A percentile compares a stretch with the other conserved stretches of the same genome.
Evolutionary conservation across 1,140 invertebrate genomes (phyloP).

Genomic region (Drosophila kohkoa): DNA sequence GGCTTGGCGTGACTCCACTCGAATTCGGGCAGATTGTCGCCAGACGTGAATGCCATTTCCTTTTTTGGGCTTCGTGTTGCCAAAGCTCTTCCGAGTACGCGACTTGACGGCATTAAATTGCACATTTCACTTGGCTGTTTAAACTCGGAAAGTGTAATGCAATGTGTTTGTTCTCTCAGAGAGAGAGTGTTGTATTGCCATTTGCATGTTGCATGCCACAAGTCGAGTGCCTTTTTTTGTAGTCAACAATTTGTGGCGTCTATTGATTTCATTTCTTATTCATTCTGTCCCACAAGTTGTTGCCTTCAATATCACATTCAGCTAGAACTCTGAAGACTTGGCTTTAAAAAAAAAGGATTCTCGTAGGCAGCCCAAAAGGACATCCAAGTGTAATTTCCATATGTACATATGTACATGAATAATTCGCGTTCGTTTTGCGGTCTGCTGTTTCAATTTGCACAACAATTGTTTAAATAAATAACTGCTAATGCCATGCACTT

Average conservation of each 20-base stretch:
- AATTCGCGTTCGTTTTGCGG: slow-evolving; percentile 30
- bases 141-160: slow-evolving; percentile 35
- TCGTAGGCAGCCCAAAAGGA: too few species aligned
- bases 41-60: slow-evolving; percentile 33
- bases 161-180: slow-evolving; percentile 3
- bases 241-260: background rate
- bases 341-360: background rate
- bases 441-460: slow-evolving; percentile 40
- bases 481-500: too few species aligned
- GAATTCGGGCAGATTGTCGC: slow-evolving; percentile 29
- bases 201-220: slow-evolving; percentile 64
- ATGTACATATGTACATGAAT: slow-evolving; percentile 24
- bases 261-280: slow-evolving; percentile 11
- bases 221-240: slow-evolving; percentile 10
- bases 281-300: slow-evolving; percentile 21
- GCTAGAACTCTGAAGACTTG: background rate
- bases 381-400: slow-evolving; percentile 1
- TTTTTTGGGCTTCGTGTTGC: slow-evolving; percentile 23
- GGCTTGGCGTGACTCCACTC: slow-evolving; percentile 2
- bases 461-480: slow-evolving; percentile 32
- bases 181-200: background rate
- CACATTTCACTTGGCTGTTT: slow-evolving; percentile 44
- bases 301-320: slow-evolving; percentile 26
- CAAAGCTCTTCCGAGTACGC: slow-evolving; percentile 25
- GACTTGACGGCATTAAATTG: slow-evolving; percentile 39